These are phyloP conservation scores for Dipodomys ordii DNA, from an alignment of 2,113 vertebrate species.

Conservation along the genomic window DNA sequence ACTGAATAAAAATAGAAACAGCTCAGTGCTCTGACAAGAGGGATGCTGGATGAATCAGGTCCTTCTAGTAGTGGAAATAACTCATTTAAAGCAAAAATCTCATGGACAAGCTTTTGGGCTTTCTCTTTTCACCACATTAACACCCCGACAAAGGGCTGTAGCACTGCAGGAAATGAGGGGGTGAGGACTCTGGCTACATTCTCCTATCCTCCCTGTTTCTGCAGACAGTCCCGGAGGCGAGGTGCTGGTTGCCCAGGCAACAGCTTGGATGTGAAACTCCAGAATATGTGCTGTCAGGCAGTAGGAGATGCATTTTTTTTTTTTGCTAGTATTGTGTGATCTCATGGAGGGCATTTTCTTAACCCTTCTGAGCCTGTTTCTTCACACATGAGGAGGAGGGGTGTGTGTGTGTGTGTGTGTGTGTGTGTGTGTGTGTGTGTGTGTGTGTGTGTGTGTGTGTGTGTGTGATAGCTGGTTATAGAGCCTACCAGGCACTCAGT, in stretches of 20 bases:
- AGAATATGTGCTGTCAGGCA: constrained; percentile 65
- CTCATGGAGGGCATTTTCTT: neutral
- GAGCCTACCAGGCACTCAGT: neutral
- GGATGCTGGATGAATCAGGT: constrained; percentile 32
- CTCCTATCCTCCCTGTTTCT: constrained; percentile 43
- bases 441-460: fast-evolving
- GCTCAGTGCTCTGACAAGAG: neutral
- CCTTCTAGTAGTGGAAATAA: neutral
- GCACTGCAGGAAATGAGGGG: constrained; percentile 62
- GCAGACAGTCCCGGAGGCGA: constrained; percentile 72
- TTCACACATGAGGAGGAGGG: neutral
- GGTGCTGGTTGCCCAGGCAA: constrained; percentile 86
- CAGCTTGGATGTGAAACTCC: constrained; percentile 74
- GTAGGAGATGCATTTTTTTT: constrained; percentile 29
- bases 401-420: neutral
- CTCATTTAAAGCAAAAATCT: constrained; percentile 37
- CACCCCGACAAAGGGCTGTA: neutral
- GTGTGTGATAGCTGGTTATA: fast-evolving
- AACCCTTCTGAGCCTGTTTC: neutral
- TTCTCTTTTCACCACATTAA: neutral
- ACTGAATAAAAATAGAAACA: constrained; percentile 44
- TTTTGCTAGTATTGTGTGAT: neutral
- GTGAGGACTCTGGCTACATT: constrained; percentile 47
- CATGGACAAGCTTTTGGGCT: constrained; percentile 7
- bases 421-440: neutral